phyloP scores from a whole-genome alignment of 2,888 invertebrate genomes.

The Xylota segnis region DNA sequence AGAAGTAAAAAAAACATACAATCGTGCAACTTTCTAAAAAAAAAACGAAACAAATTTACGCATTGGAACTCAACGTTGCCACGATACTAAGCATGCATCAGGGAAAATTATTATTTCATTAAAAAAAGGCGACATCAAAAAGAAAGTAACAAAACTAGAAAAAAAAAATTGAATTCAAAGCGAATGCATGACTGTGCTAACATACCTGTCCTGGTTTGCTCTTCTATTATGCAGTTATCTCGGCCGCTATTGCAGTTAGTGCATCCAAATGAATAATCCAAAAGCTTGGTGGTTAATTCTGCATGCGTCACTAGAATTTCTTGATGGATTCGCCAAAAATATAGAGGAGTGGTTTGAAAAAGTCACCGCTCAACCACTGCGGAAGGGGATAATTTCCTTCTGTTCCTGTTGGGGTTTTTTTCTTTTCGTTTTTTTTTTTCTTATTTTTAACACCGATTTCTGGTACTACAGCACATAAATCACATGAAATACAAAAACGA shows the following conservation, averaged over 20 bases:
- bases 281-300: conserved; percentile 26
- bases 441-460: background rate
- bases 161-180: background rate
- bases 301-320: conserved; percentile 61
- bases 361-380: conserved; percentile 52
- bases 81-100: conserved; percentile 36
- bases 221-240: background rate
- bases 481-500: conserved; percentile 27
- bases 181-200: background rate
- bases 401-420: too few relatives aligned
- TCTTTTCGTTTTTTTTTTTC: conserved; percentile 3
- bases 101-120: background rate
- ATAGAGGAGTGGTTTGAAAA: conserved; percentile 47
- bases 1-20: conserved; percentile 9
- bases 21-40: conserved; percentile 52
- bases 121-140: conserved; percentile 73
- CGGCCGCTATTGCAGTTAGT: conserved; percentile 23
- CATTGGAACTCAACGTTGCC: conserved; percentile 12
- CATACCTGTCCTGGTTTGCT: conserved; percentile 55
- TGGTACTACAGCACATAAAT: conserved; percentile 15
- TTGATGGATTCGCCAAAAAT: conserved; percentile 25
- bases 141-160: conserved; percentile 46
- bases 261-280: conserved; percentile 34
- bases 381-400: conserved; percentile 1
- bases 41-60: background rate